These are phyloP conservation scores for human (Homo sapiens) DNA, from an alignment of 2,113 vertebrate species.

Conservation along the genomic window DNA sequence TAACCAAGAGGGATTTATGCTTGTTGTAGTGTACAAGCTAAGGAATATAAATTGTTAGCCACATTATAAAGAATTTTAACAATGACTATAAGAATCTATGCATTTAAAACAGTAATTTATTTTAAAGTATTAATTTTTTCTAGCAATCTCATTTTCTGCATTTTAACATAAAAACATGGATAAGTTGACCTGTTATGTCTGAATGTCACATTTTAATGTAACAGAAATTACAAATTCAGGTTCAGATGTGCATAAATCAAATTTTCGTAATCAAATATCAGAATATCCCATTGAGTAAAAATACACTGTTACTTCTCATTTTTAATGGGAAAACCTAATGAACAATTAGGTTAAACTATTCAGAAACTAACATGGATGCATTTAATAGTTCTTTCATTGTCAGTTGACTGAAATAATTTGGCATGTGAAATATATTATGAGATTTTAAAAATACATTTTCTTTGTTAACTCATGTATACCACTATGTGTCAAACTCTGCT, in stretches of 20 bases:
- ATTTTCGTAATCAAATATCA: not conserved
- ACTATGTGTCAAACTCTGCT: not conserved
- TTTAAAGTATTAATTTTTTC: not conserved
- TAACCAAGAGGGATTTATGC: not conserved
- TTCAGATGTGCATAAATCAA: not conserved
- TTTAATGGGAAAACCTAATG: not conserved
- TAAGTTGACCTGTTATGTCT: not conserved
- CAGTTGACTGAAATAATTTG: not conserved
- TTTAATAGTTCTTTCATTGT: not conserved
- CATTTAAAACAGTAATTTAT: not conserved
- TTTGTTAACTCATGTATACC: not conserved
- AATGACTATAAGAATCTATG: not conserved
- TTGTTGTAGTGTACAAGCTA: not conserved
- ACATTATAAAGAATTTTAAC: not conserved
- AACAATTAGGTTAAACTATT: not conserved
- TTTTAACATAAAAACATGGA: constrained; percentile 17
- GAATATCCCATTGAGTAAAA: not conserved
- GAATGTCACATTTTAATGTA: not conserved
- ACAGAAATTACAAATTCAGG: not conserved
- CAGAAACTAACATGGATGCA: not conserved
- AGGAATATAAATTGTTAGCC: not conserved
- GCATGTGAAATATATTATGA: not conserved
- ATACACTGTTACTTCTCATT: not conserved
- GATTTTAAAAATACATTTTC: not conserved
- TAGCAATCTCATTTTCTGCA: not conserved